Base-by-base conservation (phyloP, 2,888 invertebrate species). In the Netelia melanura region DNA sequence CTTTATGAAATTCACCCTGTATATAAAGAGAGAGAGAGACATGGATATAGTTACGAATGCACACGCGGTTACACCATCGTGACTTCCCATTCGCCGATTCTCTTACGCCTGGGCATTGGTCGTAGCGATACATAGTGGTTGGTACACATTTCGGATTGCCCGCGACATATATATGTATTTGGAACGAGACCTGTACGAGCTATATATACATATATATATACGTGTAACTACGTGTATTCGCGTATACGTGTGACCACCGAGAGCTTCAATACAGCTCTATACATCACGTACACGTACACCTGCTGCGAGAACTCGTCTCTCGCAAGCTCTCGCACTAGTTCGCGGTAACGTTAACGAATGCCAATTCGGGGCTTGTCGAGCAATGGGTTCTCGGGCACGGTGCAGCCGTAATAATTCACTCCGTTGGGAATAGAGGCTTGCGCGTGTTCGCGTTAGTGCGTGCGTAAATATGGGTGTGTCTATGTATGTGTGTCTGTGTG, bases 291-390 rank as follows among this genome's bases (percentile, higher is more conserved):
- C 70, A 44, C 17, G 72, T 72, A 48, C 61, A 77, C 30, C 67
- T 68, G 56, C 52, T 43, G 30, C 14, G 61, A 79, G 21, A 56
- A 43, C 43, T 38, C 62, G 43, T 68, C 30, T 70, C 62, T 83
- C 38, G 70, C 74, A 79, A 79, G 70, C 84, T 78, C 56, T 62
- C 30, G 62, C 81, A 79, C 81, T 79, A 75, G 85, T 85, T 82
- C 85, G 85, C 76, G 84, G 84, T 85, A 86, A 79, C 84, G 84
- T 82, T 84, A 84, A 84, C 84, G 84, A 82, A 86, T 85, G 86
- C 81, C 82, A 84, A 82, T 86, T 84, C 82, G 84, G 82, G 76
- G 83, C 85, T 83, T 86, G 83, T 83, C 83, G 85, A 86, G 83
- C 83, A 83, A 79, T 79, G 75, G 85, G 85, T 62, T 86, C 30